Evolutionary conservation across 2,888 invertebrate genomes (phyloP).

Genomic region (Sinotaia quadrata): DNA sequence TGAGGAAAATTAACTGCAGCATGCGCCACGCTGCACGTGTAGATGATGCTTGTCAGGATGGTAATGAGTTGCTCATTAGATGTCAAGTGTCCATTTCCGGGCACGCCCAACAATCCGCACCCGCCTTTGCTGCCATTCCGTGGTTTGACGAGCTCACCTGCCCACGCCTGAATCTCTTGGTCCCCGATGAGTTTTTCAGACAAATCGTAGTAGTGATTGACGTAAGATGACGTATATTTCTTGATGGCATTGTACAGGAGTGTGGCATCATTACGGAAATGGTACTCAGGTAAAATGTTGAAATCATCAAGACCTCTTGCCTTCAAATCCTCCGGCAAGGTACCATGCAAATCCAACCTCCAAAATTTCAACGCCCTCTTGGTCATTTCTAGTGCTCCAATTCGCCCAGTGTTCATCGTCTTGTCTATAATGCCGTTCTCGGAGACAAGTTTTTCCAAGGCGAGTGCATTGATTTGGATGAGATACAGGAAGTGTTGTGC

Average conservation of each 20-base stretch:
- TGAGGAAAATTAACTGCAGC: conserved; percentile 51
- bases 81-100: conserved; percentile 39
- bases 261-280: background rate
- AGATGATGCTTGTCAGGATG: conserved; percentile 37
- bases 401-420: background rate
- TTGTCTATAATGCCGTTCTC: background rate
- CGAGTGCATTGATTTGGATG: background rate
- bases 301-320: conserved; percentile 18
- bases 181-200: conserved; percentile 41
- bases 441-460: background rate
- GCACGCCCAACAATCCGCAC: conserved; percentile 48
- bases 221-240: background rate
- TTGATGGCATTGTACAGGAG: conserved; percentile 2
- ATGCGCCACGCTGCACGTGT: conserved; percentile 44
- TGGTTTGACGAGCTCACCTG: conserved; percentile 59
- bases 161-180: conserved; percentile 64
- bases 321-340: conserved; percentile 31
- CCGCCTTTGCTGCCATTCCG: conserved; percentile 63
- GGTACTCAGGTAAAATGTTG: background rate
- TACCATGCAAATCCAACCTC: conserved; percentile 36
- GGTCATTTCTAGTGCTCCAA: background rate
- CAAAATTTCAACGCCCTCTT: background rate
- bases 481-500: background rate
- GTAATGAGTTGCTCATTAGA: conserved; percentile 30
- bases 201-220: background rate